Conservation (phyloP, 2,797 vertebrate genomes). For the Artibeus lituratus region DNA sequence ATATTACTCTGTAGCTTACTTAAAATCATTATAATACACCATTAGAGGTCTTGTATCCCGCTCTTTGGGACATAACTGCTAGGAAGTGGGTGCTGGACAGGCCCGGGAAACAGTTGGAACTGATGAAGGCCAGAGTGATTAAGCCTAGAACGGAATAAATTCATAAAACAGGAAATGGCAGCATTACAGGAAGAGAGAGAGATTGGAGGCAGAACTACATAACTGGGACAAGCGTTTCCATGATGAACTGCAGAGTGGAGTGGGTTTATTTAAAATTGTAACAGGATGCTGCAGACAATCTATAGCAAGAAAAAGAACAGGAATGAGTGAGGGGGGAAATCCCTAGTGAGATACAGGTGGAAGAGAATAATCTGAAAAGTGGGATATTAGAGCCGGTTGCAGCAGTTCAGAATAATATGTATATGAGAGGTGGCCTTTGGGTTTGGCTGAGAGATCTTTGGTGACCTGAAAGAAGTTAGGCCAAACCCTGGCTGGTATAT, state of each 20-base stretch:
- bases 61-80: neutral
- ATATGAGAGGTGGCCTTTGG: neutral
- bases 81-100: neutral
- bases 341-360: neutral
- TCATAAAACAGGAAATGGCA: conserved; percentile 11
- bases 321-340: neutral
- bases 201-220: neutral
- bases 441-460: neutral
- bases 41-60: neutral
- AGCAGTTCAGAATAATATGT: neutral
- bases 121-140: neutral
- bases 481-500: neutral
- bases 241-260: neutral
- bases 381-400: neutral
- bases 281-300: neutral
- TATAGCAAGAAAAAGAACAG: neutral
- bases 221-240: neutral
- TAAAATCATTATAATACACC: neutral
- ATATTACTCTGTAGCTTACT: neutral
- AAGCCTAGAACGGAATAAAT: neutral
- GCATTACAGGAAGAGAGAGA: neutral
- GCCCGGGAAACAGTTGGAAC: neutral
- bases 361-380: neutral
- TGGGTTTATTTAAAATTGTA: conserved; percentile 7
- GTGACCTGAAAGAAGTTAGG: neutral